Conservation (phyloP, 2,888 invertebrate genomes). For the Drosophila austrosaltans region DNA sequence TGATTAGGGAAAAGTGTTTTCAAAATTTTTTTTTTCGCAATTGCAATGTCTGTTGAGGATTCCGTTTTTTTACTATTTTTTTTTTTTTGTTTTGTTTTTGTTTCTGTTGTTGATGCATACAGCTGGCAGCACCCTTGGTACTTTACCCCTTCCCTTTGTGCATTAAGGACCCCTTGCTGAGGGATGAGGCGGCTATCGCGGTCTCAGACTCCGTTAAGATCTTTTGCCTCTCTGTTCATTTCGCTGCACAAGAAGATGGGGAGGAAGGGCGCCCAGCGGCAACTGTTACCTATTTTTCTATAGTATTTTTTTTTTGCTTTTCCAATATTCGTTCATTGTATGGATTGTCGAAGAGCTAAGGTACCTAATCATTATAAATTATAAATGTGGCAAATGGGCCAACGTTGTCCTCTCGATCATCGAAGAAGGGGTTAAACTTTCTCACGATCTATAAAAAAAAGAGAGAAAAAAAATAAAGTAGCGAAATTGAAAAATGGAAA, state of each 20-base stretch:
- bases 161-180: constrained; percentile 43
- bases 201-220: constrained; percentile 42
- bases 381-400: constrained; percentile 67
- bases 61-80: background rate
- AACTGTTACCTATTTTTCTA: constrained; percentile 63
- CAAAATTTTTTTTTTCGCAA: constrained; percentile 9
- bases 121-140: constrained; percentile 46
- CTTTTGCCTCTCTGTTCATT: constrained; percentile 58
- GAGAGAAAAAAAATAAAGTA: background rate
- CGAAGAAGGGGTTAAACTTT: constrained; percentile 75
- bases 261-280: constrained; percentile 26
- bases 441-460: constrained; percentile 71
- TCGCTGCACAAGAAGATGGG: constrained; percentile 63
- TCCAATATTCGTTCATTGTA: constrained; percentile 25
- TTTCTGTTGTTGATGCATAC: constrained; percentile 32
- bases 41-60: background rate
- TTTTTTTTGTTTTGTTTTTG: too few species aligned
- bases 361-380: constrained; percentile 77
- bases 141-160: constrained; percentile 41
- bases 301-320: constrained; percentile 21
- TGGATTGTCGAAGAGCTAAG: constrained; percentile 3
- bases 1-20: background rate
- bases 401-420: constrained; percentile 38
- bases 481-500: constrained; percentile 51
- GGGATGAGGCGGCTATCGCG: constrained; percentile 69